Evolutionary conservation across 2,797 vertebrate species (phyloP), one percentile per base, ranked within the genome.

Genomic region (Tokudaia muenninki): DNA sequence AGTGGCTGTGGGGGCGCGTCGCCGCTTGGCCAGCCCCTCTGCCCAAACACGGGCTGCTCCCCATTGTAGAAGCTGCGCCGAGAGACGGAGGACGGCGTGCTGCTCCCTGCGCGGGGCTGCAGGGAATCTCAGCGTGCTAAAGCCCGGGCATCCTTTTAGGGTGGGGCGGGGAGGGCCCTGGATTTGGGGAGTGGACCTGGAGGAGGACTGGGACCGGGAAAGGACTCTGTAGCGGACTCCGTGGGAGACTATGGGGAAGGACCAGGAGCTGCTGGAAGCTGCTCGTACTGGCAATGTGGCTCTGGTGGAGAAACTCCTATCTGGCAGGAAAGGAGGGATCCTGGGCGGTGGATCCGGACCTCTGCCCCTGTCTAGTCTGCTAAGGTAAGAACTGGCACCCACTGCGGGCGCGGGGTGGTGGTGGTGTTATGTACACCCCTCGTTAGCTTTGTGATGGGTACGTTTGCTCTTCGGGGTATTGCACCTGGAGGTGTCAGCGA

Each of bases 231-330:
- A 55, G 70, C 65, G 93, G 86, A 65, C 79, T 87, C 91, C 75
- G 67, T 84, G 87, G 94, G 97, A 94, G 97, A 98, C 98, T 98
- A 99, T 99, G 99, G 99, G 99, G 94, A 99, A 99, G 98, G 99
- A 99, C 98, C 99, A 99, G 98, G 99, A 99, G 98, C 99, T 99
- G 97, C 99, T 99, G 98, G 99, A 99, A 98, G 99, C 99, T 94
- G 99, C 99, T 98, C 99, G 99, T 97, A 99, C 99, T 87, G 99
- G 99, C 98, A 99, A 99, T 97, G 99, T 99, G 97, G 99, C 98
- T 98, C 97, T 99, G 98, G 99, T 99, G 99, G 99, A 99, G 98
- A 99, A 99, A 99, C 98, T 99, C 98, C 98, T 99, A 97, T 99
- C 99, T 98, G 99, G 99, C 94, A 99, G 99, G 98, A 99, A 99